Conservation (phyloP, 2,113 vertebrate species). For the Heptranchias perlo region DNA sequence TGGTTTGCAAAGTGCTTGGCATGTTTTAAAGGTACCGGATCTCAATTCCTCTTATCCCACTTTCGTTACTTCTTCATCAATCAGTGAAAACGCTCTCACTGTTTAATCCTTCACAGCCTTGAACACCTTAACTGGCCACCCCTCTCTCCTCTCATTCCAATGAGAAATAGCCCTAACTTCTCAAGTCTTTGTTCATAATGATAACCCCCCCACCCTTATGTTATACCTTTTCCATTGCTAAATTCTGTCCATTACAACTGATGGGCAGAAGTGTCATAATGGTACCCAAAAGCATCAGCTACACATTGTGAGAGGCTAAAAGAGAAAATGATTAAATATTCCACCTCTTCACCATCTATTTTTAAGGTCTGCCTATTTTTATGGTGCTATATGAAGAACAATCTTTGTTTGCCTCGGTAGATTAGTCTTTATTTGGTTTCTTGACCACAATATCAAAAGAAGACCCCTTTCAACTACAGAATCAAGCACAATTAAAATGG, state of each 20-base stretch:
- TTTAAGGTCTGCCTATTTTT: too few species aligned
- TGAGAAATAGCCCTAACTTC: background rate
- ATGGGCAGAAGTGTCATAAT: background rate
- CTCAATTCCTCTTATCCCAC: background rate
- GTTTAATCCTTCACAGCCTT: background rate
- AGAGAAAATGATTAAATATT: background rate
- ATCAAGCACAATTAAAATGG: slow-evolving; percentile 14
- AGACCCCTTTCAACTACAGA: background rate
- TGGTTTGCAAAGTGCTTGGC: background rate
- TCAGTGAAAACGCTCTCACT: background rate
- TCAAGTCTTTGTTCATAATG: background rate
- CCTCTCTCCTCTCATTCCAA: background rate
- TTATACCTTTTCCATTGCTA: too few species aligned
- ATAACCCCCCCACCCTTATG: too few species aligned
- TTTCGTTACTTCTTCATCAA: background rate
- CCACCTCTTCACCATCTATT: background rate
- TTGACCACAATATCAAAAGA: background rate
- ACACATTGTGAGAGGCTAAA: background rate
- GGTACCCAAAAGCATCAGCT: background rate
- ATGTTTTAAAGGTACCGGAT: background rate
- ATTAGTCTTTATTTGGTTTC: background rate
- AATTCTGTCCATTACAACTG: background rate
- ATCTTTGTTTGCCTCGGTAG: background rate
- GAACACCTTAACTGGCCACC: background rate
- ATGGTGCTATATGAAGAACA: background rate